A percentile compares a stretch with the other conserved stretches of the same genome.
phyloP scores from a whole-genome alignment of 2,797 vertebrate genomes.

The Characodon lateralis region DNA sequence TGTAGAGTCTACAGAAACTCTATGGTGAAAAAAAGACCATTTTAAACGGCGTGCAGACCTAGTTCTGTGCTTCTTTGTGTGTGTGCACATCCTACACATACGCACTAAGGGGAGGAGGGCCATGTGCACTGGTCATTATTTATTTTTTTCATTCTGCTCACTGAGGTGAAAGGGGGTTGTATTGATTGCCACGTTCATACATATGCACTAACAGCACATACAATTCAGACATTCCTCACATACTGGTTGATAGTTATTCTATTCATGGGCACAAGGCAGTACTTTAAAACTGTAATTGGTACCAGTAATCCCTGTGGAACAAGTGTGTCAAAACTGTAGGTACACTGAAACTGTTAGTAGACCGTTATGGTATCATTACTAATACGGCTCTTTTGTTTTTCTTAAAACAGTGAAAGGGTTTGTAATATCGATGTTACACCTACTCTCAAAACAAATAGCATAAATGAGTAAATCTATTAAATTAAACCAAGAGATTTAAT shows the following conservation, averaged over 20 bases:
- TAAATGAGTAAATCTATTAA: background rate
- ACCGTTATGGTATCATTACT: background rate
- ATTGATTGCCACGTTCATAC: constrained; percentile 54
- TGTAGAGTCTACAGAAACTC: constrained; percentile 66
- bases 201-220: constrained; percentile 37
- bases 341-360: background rate
- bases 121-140: constrained; percentile 20
- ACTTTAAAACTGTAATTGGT: constrained; percentile 4
- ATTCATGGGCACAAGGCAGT: constrained; percentile 15
- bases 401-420: background rate
- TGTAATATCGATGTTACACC: background rate
- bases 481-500: background rate
- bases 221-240: constrained; percentile 18
- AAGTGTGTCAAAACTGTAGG: background rate
- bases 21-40: constrained; percentile 70
- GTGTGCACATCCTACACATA: constrained; percentile 8
- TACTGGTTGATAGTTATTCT: constrained; percentile 9
- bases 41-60: constrained; percentile 62
- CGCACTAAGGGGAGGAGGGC: constrained; percentile 30
- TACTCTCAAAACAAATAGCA: background rate
- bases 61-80: constrained; percentile 30
- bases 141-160: constrained; percentile 37
- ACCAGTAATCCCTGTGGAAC: background rate
- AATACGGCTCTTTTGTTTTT: background rate
- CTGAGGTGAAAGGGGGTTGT: constrained; percentile 53